Conservation (phyloP, 2,797 vertebrate species). For the Siniperca obscura region DNA sequence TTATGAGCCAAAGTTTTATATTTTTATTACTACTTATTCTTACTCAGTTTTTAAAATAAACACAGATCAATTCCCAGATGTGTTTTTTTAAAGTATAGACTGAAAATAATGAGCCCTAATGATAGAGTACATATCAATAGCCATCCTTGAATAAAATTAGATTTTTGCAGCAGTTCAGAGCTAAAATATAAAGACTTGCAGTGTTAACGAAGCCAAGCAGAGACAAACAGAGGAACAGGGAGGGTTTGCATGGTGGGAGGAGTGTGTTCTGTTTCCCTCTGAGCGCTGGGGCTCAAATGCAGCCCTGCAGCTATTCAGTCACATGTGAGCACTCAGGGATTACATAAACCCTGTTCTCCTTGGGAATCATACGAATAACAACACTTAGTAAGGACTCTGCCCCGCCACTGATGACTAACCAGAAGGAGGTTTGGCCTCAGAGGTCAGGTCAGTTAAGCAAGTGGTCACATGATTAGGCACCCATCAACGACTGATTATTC, state of each 20-base stretch:
- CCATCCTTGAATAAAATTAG: background rate
- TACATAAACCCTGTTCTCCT: conserved; percentile 38
- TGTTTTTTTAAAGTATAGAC: too few relatives aligned
- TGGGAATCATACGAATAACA: conserved; percentile 5
- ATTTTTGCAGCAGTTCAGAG: background rate
- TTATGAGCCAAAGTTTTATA: background rate
- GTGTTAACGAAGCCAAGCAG: background rate
- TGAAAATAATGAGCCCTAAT: background rate
- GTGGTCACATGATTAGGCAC: background rate
- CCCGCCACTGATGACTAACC: conserved; percentile 16
- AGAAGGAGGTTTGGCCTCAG: conserved; percentile 5
- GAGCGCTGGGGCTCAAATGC: conserved; percentile 6
- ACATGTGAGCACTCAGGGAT: conserved; percentile 22
- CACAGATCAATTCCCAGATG: background rate
- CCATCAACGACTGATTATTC: conserved; percentile 12
- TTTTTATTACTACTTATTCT: too few relatives aligned
- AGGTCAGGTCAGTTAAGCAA: conserved; percentile 29
- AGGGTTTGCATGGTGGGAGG: background rate
- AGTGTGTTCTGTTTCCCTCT: background rate
- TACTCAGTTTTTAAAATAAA: background rate
- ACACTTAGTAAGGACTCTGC: background rate
- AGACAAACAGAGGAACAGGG: background rate
- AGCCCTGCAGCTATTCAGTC: conserved; percentile 33
- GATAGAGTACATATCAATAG: background rate
- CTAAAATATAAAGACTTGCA: background rate